These are phyloP conservation scores for Coracopsis vasa DNA, from an alignment of 2,113 vertebrate genomes.

Conservation along the genomic window DNA sequence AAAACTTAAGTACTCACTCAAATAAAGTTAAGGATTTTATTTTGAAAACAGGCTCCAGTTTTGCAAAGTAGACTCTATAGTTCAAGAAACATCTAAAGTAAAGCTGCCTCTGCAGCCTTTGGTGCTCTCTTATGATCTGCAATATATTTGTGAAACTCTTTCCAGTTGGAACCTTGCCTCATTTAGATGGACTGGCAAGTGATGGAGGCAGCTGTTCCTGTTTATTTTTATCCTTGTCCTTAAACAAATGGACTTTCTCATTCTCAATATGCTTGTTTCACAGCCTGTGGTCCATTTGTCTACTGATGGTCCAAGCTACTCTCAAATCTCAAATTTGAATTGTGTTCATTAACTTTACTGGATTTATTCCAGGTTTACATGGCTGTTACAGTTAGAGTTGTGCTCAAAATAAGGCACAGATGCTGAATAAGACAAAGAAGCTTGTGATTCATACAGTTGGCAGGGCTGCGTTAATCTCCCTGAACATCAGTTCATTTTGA, in stretches of 20 bases:
- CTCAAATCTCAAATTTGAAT: neutral
- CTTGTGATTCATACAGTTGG: neutral
- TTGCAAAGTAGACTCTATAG: neutral
- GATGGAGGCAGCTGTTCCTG: conserved; percentile 17
- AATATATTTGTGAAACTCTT: neutral
- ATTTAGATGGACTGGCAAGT: neutral
- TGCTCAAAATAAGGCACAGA: neutral
- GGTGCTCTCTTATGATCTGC: neutral
- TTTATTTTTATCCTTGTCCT: neutral
- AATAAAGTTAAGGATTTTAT: neutral
- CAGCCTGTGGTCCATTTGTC: neutral
- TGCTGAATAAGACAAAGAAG: neutral
- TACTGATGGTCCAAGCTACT: neutral
- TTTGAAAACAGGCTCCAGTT: neutral
- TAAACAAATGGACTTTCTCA: neutral
- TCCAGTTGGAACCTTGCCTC: neutral
- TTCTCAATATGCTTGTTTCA: neutral
- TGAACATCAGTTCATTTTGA: neutral
- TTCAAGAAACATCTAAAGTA: neutral
- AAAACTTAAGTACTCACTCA: neutral
- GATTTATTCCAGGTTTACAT: neutral
- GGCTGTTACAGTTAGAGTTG: neutral
- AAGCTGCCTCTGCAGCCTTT: neutral
- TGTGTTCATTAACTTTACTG: neutral
- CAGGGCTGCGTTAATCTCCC: neutral